Conservation (phyloP, 2,797 vertebrate species). For the Atherinosoma microstoma region DNA sequence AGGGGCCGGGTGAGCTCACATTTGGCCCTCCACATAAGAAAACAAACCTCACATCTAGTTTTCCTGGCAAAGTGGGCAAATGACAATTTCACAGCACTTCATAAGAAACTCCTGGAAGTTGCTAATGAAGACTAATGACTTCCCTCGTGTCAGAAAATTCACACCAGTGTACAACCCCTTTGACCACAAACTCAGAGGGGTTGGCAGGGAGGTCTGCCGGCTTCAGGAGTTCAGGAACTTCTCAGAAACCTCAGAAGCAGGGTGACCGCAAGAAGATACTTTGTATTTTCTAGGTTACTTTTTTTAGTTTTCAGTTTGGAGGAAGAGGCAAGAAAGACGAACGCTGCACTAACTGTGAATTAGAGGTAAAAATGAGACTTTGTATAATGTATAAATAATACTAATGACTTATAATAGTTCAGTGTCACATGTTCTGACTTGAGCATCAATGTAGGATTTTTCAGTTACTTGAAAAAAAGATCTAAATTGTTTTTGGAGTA, state of each 20-base stretch:
- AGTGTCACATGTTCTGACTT: too few species aligned
- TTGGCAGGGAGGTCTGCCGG: slow-evolving; percentile 68
- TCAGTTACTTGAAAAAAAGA: too few species aligned
- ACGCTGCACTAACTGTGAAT: not conserved
- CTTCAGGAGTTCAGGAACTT: slow-evolving; percentile 4
- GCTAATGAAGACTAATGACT: slow-evolving; percentile 89
- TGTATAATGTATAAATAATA: too few species aligned
- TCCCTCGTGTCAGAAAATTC: slow-evolving; percentile 79
- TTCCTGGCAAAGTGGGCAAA: slow-evolving; percentile 80
- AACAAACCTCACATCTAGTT: slow-evolving; percentile 79
- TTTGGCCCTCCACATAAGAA: slow-evolving; percentile 81
- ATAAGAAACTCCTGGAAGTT: slow-evolving; percentile 87
- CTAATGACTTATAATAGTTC: too few species aligned
- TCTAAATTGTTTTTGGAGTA: too few species aligned
- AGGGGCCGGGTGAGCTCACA: slow-evolving; percentile 65
- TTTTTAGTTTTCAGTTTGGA: too few species aligned
- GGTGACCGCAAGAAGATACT: not conserved
- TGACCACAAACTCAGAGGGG: slow-evolving; percentile 66
- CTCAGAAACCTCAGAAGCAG: not conserved
- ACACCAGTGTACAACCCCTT: slow-evolving; percentile 77
- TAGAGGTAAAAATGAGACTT: not conserved
- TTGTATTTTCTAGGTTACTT: too few species aligned
- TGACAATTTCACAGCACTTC: slow-evolving; percentile 86
- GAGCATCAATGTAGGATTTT: too few species aligned
- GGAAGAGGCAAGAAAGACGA: not conserved